These are phyloP conservation scores for Climacteris rufus DNA, from an alignment of 2,113 vertebrate genomes.

Conservation along the genomic window DNA sequence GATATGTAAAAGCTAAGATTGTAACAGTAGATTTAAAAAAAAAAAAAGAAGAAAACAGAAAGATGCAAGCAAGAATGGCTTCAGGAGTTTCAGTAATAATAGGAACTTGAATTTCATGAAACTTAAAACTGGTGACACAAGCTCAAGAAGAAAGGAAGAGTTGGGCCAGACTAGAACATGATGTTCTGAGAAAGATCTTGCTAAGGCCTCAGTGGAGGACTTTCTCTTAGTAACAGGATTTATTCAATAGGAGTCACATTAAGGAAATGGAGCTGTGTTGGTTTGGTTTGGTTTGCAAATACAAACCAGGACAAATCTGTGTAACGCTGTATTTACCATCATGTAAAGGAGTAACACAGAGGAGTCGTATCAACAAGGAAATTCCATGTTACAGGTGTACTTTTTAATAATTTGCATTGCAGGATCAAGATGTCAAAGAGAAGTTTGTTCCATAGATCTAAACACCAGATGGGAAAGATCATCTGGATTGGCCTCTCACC, in stretches of 20 bases:
- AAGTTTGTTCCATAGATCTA: neutral
- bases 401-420: neutral
- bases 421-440: neutral
- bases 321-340: neutral
- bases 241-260: neutral
- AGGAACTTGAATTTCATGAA: neutral
- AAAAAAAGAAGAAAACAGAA: neutral
- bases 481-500: neutral
- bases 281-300: neutral
- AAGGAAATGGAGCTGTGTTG: neutral
- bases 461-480: constrained; percentile 1
- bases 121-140: neutral
- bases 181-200: neutral
- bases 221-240: neutral
- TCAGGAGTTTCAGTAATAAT: neutral
- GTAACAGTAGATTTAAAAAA: neutral
- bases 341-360: neutral
- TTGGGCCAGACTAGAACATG: neutral
- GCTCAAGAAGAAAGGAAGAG: neutral
- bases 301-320: neutral
- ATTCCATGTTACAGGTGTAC: neutral
- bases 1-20: neutral
- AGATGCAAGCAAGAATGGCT: neutral
- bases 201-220: neutral
- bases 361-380: neutral